Conservation (phyloP, 2,113 vertebrate genomes). For the Spermophilus dauricus region DNA sequence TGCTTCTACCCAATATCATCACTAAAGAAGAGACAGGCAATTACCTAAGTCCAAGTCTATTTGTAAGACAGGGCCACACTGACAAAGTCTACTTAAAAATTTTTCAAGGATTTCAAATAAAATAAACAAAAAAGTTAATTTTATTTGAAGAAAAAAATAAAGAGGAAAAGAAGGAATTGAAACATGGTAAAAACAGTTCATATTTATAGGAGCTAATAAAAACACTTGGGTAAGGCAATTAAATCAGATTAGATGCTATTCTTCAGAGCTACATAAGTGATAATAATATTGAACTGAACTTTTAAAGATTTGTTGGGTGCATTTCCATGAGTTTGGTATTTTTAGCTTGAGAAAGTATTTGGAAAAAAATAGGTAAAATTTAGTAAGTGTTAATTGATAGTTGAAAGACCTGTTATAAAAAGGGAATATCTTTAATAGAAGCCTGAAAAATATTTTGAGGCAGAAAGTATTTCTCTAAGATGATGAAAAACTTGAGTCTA, state of each 20-base stretch:
- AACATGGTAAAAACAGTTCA: not conserved
- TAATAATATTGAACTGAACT: conserved; percentile 46
- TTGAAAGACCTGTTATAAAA: conserved; percentile 63
- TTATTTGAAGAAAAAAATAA: not conserved
- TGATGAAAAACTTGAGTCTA: not conserved
- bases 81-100: not conserved
- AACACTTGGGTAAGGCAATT: not conserved
- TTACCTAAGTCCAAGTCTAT: not conserved
- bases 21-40: not conserved
- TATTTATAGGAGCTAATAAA: conserved; percentile 61
- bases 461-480: conserved; percentile 55
- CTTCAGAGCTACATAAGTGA: not conserved
- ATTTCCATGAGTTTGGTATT: conserved; percentile 46
- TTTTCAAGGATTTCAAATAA: conserved; percentile 41
- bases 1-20: not conserved
- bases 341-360: not conserved
- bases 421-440: conserved; percentile 43
- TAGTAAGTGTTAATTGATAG: conserved; percentile 28
- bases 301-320: not conserved
- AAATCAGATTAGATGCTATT: conserved; percentile 43
- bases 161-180: not conserved
- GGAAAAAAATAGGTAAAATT: conserved; percentile 57
- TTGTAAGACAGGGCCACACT: not conserved
- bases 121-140: not conserved
- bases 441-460: conserved; percentile 67